phyloP scores from a whole-genome alignment of 2,113 vertebrate species.

The Proteles cristata region DNA sequence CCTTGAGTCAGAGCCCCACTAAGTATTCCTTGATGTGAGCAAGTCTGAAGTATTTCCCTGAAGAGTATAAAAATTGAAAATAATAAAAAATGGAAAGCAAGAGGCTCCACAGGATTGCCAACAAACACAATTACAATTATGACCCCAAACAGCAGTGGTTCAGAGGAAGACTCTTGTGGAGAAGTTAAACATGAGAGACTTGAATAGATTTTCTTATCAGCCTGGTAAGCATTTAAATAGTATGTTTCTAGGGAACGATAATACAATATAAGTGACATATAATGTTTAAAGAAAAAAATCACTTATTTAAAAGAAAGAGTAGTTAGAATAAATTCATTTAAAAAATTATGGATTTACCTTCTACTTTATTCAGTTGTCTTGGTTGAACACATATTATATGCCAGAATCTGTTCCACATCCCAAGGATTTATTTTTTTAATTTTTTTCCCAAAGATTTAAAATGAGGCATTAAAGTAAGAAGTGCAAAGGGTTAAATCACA shows the following conservation, averaged over 20 bases:
- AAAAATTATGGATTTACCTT: not conserved
- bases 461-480: not conserved
- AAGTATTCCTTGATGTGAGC: not conserved
- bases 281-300: not conserved
- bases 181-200: not conserved
- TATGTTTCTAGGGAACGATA: not conserved
- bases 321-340: not conserved
- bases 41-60: not conserved
- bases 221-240: not conserved
- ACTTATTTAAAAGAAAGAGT: not conserved
- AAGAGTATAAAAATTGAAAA: not conserved
- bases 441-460: not conserved
- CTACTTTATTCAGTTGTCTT: not conserved
- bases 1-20: not conserved
- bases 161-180: not conserved
- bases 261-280: not conserved
- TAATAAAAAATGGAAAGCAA: not conserved
- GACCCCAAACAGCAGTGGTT: not conserved
- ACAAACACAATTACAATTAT: not conserved
- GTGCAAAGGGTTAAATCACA: not conserved
- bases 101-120: not conserved
- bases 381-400: fast-evolving
- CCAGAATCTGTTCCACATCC: not conserved
- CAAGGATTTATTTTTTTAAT: not conserved
- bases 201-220: not conserved